Evolutionary conservation across 2,797 vertebrate species (phyloP).

Genomic region (Sebastes goodei): DNA sequence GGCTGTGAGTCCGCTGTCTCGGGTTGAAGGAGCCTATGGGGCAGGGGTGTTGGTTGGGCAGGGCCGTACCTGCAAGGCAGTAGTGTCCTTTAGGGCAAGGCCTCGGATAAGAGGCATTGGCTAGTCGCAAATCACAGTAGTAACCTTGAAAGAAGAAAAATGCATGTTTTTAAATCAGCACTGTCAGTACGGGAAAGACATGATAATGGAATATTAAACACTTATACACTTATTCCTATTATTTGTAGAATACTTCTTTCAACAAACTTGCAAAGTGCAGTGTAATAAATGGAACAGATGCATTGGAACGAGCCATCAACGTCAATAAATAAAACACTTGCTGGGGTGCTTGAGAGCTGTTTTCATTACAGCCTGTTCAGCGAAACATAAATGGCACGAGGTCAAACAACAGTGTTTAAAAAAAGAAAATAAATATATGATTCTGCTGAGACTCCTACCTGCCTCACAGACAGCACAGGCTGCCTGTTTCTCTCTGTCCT

Average conservation of each 20-base stretch:
- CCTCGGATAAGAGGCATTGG: conserved; percentile 80
- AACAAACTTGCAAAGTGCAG: background rate
- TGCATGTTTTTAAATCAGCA: background rate
- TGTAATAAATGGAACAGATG: background rate
- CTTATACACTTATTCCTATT: background rate
- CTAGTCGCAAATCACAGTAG: conserved; percentile 85
- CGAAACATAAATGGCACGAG: background rate
- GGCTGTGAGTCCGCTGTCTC: conserved; percentile 61
- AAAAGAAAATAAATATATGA: background rate
- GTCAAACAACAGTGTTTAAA: background rate
- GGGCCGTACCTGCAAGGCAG: conserved; percentile 86
- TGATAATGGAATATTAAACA: background rate
- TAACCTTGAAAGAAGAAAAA: conserved; percentile 79
- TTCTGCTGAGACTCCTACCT: conserved; percentile 67
- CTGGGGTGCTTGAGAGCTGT: background rate
- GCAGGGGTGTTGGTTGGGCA: conserved; percentile 85
- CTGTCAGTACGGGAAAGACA: background rate
- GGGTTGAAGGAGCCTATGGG: conserved; percentile 88
- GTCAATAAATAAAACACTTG: background rate
- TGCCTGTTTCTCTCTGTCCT: conserved; percentile 79
- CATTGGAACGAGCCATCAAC: background rate
- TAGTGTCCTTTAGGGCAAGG: conserved; percentile 90
- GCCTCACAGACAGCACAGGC: conserved; percentile 79
- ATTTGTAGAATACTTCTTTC: background rate
- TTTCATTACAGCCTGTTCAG: background rate